Percentiles rank a stretch among this genome's conserved stretches.
phyloP scores from a whole-genome alignment of 2,888 invertebrate species.

The Ophioninae sp. region DNA sequence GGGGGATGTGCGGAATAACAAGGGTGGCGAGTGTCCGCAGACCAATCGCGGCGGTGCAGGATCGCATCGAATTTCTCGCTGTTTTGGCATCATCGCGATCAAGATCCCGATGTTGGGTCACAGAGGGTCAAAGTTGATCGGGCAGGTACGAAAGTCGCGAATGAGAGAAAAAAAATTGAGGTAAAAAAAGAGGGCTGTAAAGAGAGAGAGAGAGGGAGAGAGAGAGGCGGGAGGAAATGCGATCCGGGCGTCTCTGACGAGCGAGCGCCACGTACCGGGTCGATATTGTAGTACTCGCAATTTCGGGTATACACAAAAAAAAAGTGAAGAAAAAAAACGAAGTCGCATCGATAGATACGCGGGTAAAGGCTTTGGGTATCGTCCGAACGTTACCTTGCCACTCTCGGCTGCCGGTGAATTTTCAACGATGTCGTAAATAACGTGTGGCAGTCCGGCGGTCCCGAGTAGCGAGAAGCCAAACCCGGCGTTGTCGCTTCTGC shows the following conservation, averaged over 20 bases:
- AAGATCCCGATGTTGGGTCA: too few relatives aligned
- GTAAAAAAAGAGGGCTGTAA: not conserved
- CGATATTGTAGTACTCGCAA: constrained; percentile 53
- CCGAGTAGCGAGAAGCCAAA: constrained; percentile 95
- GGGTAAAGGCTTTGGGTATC: not conserved
- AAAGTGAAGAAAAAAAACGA: not conserved
- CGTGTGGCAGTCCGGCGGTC: constrained; percentile 94
- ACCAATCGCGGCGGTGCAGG: too few relatives aligned
- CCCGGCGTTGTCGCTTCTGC: constrained; percentile 92
- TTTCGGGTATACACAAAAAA: constrained; percentile 18
- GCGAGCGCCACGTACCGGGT: constrained; percentile 55
- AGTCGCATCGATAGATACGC: too few relatives aligned
- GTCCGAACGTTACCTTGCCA: constrained; percentile 86
- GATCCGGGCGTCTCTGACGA: constrained; percentile 40
- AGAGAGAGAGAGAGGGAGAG: not conserved
- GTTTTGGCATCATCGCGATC: too few relatives aligned
- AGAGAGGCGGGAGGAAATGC: not conserved
- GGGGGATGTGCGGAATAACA: too few relatives aligned
- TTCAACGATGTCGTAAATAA: constrained; percentile 96
- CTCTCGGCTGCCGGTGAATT: constrained; percentile 96
- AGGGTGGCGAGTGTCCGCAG: not conserved
- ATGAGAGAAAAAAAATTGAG: not conserved
- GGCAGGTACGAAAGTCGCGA: too few relatives aligned
- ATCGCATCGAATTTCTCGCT: too few relatives aligned
- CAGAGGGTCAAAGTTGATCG: too few relatives aligned